phyloP scores from a whole-genome alignment of 2,888 invertebrate species.

The Diplazon laetatorius region DNA sequence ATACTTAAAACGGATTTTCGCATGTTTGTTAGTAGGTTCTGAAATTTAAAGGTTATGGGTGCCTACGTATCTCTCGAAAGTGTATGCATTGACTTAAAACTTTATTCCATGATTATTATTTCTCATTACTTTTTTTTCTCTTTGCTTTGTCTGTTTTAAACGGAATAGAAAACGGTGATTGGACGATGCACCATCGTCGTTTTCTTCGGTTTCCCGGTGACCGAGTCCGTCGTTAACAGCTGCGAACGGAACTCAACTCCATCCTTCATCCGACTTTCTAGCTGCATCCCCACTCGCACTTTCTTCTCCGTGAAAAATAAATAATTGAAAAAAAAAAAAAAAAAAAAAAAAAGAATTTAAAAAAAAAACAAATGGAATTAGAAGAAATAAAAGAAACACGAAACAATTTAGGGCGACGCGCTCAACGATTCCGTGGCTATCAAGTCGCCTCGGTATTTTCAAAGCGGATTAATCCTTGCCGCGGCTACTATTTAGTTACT shows the following conservation, averaged over 20 bases:
- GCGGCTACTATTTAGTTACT: not conserved
- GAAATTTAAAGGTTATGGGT: no score
- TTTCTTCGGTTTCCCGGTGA: no score
- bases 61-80: no score
- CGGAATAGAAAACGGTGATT: not conserved
- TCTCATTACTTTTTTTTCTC: no score
- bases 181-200: no score
- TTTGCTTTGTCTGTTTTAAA: no score
- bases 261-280: slow-evolving; percentile 20
- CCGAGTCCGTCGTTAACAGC: slow-evolving; percentile 15
- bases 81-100: no score
- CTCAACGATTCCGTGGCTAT: slow-evolving; percentile 37
- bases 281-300: slow-evolving; percentile 48
- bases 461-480: not conserved
- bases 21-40: no score
- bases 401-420: slow-evolving; percentile 32
- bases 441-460: slow-evolving; percentile 32
- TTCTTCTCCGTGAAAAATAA: slow-evolving; percentile 44
- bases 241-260: not conserved
- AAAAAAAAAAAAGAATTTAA: no score
- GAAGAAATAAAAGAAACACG: no score
- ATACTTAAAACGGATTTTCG: no score
- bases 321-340: not conserved
- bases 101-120: no score
- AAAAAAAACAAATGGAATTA: not conserved